A percentile compares a stretch with the other conserved stretches of the same genome.
Conservation (phyloP, 2,888 invertebrate species). For the Chromoteleia sp. region DNA sequence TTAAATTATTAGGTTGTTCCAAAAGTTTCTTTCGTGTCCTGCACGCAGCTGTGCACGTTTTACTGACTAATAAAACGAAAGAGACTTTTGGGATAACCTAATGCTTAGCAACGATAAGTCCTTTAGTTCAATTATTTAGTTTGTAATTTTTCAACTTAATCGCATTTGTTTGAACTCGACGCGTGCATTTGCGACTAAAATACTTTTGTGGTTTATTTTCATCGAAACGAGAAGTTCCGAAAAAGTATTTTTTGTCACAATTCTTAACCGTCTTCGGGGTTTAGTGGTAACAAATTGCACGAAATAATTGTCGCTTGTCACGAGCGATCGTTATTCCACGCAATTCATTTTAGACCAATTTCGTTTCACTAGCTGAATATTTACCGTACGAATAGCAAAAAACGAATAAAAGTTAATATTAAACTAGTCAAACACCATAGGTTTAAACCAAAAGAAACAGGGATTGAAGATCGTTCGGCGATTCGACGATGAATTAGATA, state of each 20-base stretch:
- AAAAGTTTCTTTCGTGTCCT: too few species aligned
- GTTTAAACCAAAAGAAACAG: conserved; percentile 77
- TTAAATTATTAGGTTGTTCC: too few species aligned
- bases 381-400: conserved; percentile 32
- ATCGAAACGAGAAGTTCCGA: too few species aligned
- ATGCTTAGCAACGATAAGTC: not conserved
- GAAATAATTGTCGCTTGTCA: conserved; percentile 20
- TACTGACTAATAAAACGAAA: too few species aligned
- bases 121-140: too few species aligned
- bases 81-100: too few species aligned
- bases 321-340: conserved; percentile 6
- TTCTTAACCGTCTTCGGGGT: conserved; percentile 1
- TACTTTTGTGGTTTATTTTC: too few species aligned
- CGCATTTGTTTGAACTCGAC: too few species aligned
- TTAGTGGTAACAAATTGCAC: conserved; percentile 8
- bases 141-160: too few species aligned
- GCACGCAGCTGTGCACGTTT: too few species aligned
- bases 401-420: conserved; percentile 33
- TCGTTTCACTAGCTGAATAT: conserved; percentile 21
- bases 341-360: not conserved
- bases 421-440: conserved; percentile 82
- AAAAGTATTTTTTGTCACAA: not conserved
- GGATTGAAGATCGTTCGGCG: conserved; percentile 78
- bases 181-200: too few species aligned
- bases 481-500: conserved; percentile 71